Evolutionary conservation across 2,888 invertebrate species (phyloP), one percentile per base, ranked within the genome.

Genomic region (Harmothoe impar): DNA sequence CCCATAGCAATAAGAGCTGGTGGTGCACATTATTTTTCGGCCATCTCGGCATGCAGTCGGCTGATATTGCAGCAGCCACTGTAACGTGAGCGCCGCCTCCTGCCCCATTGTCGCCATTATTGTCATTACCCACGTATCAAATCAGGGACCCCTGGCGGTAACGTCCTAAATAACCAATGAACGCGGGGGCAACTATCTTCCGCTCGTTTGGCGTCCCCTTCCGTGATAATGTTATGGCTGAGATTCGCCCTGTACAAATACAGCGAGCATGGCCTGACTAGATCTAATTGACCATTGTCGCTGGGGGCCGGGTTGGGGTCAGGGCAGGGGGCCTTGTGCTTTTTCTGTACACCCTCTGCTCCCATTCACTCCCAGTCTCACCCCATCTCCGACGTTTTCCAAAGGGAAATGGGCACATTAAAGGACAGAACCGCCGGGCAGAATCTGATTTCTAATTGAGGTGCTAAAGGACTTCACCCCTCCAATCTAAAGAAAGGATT

Each of bases 101-200:
- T 20, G 54, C 56, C 54, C 86, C 29, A 17, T 10, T 25, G 52
- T 10, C 56, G 54, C 86, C 86, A 86, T 86, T 56, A 86, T 86
- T 86, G 86, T 86, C 86, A 86, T 86, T 86, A 86, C 56, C n/a
- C 10, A 52, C 86, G 56, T 86, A 86, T 86, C 86, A 86, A 86
- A 86, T 56, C 86, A 86, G 86, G 54, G 86, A 23, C 86, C 56
- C 86, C 86, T 86, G 29, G 31, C 54, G 86, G 86, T 25, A n/a
- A 31, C 23, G 86, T 23, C 86, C 86, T 86, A 86, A 86, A 86
- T 86, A 86, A 86, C 54, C 86, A 86, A 86, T 86, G 56, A 54
- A 43, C 81, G 81, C 81, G 43, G 81, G 81, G 81, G 81, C 81
- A 81, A 81, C 81, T 81, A 81, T 81, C 81, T 81, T 81, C 81